Evolutionary conservation across 2,888 invertebrate species (phyloP).

Genomic region (Rugalucina vietnamica): DNA sequence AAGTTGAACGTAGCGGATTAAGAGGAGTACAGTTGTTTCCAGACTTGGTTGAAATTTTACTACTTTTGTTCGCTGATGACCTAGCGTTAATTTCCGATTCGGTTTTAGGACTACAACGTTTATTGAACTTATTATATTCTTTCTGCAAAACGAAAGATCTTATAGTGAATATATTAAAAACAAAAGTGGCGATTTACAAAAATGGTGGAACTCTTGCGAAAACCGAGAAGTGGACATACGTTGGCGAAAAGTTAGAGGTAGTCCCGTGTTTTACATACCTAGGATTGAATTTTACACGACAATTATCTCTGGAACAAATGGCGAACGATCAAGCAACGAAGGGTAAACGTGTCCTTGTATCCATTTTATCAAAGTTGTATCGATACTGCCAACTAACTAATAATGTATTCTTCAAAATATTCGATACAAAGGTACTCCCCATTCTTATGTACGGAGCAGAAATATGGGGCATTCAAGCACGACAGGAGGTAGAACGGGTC

Average conservation of each 20-base stretch:
- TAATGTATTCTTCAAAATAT: neutral
- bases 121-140: neutral
- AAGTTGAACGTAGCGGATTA: neutral
- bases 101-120: neutral
- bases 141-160: neutral
- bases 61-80: conserved; percentile 24
- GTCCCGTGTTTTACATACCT: neutral
- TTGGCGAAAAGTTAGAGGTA: neutral
- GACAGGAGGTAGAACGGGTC: neutral
- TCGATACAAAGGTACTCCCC: neutral
- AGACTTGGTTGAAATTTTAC: neutral
- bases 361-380: neutral
- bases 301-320: neutral
- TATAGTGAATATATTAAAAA: neutral
- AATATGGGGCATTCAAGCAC: neutral
- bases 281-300: neutral
- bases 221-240: neutral
- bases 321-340: neutral
- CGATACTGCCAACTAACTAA: neutral
- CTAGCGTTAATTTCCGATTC: conserved; percentile 1
- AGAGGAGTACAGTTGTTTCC: neutral
- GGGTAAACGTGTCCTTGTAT: neutral
- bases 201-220: neutral
- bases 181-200: neutral
- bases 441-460: neutral